phyloP scores from a whole-genome alignment of 2,113 vertebrate genomes.

The Saguinus imperator region DNA sequence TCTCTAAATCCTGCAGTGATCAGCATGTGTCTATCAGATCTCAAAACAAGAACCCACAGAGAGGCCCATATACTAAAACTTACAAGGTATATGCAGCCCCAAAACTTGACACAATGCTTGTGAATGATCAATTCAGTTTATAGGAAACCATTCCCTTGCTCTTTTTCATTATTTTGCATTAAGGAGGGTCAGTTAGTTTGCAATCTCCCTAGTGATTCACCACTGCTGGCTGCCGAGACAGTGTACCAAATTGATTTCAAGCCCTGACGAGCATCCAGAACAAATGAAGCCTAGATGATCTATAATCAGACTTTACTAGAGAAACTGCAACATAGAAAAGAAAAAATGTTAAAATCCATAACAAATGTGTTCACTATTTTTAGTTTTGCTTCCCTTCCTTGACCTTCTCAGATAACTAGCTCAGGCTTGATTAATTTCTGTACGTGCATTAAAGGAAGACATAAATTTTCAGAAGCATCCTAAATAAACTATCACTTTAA shows the following conservation, averaged over 20 bases:
- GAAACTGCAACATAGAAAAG: conserved; percentile 61
- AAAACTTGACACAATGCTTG: conserved; percentile 65
- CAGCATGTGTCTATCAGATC: conserved; percentile 33
- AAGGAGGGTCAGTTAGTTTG: conserved; percentile 69
- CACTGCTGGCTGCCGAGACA: conserved; percentile 46
- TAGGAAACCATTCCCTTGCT: conserved; percentile 58
- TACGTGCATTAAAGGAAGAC: conserved; percentile 15
- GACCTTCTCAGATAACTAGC: conserved; percentile 30
- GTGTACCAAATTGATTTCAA: conserved; percentile 76
- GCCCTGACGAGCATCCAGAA: conserved; percentile 69
- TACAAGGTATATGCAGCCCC: conserved; percentile 54
- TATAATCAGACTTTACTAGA: conserved; percentile 58
- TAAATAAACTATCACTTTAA: conserved; percentile 64
- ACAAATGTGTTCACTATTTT: conserved; percentile 66
- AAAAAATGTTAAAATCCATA: conserved; percentile 65
- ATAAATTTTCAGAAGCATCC: conserved; percentile 78
- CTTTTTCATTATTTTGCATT: conserved; percentile 76
- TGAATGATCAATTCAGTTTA: conserved; percentile 75
- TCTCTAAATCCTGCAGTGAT: conserved; percentile 56
- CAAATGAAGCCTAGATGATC: conserved; percentile 47
- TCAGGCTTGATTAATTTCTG: conserved; percentile 63
- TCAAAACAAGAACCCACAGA: conserved; percentile 57
- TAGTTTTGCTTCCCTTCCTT: conserved; percentile 48
- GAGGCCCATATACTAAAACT: conserved; percentile 56
- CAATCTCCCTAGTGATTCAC: conserved; percentile 71